Base-by-base conservation (phyloP, 2,888 invertebrate genomes). In the Andrena praecox region DNA sequence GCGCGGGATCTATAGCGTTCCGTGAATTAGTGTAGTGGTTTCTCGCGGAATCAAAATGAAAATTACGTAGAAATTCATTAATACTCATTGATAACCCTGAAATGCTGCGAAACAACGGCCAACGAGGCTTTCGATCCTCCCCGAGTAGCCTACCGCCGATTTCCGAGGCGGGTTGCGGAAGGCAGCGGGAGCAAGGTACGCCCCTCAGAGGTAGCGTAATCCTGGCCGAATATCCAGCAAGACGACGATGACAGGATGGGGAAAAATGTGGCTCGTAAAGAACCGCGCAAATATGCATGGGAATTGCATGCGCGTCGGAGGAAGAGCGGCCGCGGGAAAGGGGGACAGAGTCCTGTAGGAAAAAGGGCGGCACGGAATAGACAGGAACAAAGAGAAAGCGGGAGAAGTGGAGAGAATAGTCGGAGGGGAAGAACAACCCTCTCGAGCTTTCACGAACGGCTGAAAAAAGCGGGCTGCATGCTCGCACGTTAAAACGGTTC, bases 191-290 rank as follows among this genome's bases (percentile, higher is more conserved):
- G 56, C 54, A 59, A 76, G 56, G 50, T 35, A 31, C 69, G 48
- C 67, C 64, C 20, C 63, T 69, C 67, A 27, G 63, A 77, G 50
- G 31, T 60, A 29, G 64, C 54, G 52, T 72, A 84, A 79, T 63
- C 75, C 66, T 8, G 64, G 50, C 81, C 80, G 77, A 87, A 83
- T 86, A 86, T 85, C 82, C 80, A 66, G 80, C 83, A 82, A 80
- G 84, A 81, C 83, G 87, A 80, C 82, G 88, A 84, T 82, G 86
- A 88, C 88, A 77, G 63, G 69, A 76, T 48, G 67, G 76, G 42
- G 90, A 91, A 87, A 87, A 91, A 90, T 88, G 90, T 89, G 75
- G 80, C 88, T 90, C 91, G 88, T 92, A 92, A 92, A 92, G 91
- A 90, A 90, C 82, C 85, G 76, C 84, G 88, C 89, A 90, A 90